Base-by-base conservation (phyloP, 2,113 vertebrate genomes). In the Dryoscopus gambensis region DNA sequence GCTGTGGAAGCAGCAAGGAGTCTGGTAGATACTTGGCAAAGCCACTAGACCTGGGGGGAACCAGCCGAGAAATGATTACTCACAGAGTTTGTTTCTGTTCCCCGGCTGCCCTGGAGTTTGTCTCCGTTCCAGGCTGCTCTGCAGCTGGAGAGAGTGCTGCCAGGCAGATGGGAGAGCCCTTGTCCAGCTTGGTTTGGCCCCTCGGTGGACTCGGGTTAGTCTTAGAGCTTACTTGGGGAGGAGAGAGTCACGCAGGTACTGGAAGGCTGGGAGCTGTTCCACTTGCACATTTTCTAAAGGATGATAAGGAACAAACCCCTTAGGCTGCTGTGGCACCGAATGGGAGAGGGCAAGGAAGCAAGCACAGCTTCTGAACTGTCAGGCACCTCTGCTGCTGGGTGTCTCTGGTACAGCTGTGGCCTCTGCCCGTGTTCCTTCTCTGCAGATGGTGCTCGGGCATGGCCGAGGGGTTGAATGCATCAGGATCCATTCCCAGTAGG, bases 31-130 rank as follows among this genome's bases (percentile, higher is more conserved):
- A 68, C 56, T 78, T 95, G 86, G 86, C 89, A 92, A 67, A 93
- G 40, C 33, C 39, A 11, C 47, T 37, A 8, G 42, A 75, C 89
- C 71, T 67, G 83, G 50, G 57, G 56, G 84, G 80, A 95, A 47
- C 68, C 83, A 63, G 83, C 64, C 0, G 33, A 95, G 83, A 73
- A 85, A 53, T 77, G 79, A 90, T 90, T 86, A 80, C 64, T 90
- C 42, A 22, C 55, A 37, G 94, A 82, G 50, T 93, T 83, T 93
- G 88, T 92, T 70, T 91, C 42, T 87, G 47, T 93, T 95, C 89
- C 93, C 89, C 62, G 80, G 40, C 93, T 95, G 50, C 82, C 82
- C 82, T 82, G 74, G 67, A 75, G 28, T 76, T 83, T 87, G 53
- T 85, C 53, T 87, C 24, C 84, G 55, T 93, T 94, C 89, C 93